Evolutionary conservation across 2,797 vertebrate genomes (phyloP), one percentile per base, ranked within the genome.

Genomic region (Mormyrus hasselquistii): DNA sequence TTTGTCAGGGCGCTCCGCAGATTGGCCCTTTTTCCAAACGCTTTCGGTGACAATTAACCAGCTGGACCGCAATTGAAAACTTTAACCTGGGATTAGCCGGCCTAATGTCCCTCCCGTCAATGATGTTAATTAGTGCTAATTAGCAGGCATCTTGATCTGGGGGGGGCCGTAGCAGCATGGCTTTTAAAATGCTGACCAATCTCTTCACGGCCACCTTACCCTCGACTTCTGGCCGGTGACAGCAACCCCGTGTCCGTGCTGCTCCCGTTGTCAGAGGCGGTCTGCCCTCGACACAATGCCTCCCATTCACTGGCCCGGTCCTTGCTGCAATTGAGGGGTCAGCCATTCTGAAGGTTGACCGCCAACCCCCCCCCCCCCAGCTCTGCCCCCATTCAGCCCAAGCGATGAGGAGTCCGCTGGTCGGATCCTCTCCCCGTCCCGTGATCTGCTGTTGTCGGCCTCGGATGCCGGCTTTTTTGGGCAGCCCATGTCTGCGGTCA

Each of bases 101-200:
- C 92, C 95, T 95, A 95, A 95, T 95, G 94, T 93, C n/a, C 83
- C 50, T 55, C 49, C 50, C 95, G 93, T 95, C 94, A 86, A 94
- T 96, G 95, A 96, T 92, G 93, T 94, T 96, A 95, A 96, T 96
- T 95, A 95, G 93, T 91, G 90, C 95, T 96, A 96, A 96, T 96
- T 96, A 95, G 95, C 93, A 84, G 90, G 91, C 90, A 91, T 79
- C 91, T 87, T 44, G 25, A 90, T 90, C 52, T 49, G 10, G 12
- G 59, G 65, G 62, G 53, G 69, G 38, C 9, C 86, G 88, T 22
- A 34, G 87, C 87, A 87, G 38, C 62, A 41, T 88, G 79, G 87
- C 90, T 87, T 87, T 90, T 91, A 52, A 50, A 88, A 90, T 47
- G 88, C 89, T 82, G 82, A 55, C 69, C 69, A 12, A 9, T 69